These are phyloP conservation scores for Exocentrus adspersus DNA, from an alignment of 2,888 invertebrate genomes.

Conservation along the genomic window DNA sequence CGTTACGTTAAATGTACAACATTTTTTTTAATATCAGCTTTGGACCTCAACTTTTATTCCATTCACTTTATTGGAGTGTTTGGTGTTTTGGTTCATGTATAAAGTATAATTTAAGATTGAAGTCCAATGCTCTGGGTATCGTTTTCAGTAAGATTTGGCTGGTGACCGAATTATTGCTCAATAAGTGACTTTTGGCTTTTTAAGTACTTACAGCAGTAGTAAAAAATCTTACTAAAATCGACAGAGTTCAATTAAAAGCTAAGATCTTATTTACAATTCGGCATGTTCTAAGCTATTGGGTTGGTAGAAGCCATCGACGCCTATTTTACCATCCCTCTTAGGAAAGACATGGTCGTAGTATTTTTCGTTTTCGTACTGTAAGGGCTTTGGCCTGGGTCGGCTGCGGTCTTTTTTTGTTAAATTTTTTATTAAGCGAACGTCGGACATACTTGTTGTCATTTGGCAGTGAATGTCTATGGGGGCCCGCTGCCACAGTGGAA, in stretches of 20 bases:
- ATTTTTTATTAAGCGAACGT: slow-evolving; percentile 49
- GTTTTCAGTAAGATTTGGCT: slow-evolving; percentile 18
- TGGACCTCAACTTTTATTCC: not conserved
- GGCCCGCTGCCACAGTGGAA: slow-evolving; percentile 49
- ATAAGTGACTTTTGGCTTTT: too few species aligned
- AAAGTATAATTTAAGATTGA: not conserved
- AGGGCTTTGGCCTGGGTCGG: slow-evolving; percentile 67
- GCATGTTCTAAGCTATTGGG: slow-evolving; percentile 60
- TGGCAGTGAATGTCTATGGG: slow-evolving; percentile 49
- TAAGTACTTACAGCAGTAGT: too few species aligned
- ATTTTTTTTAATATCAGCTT: slow-evolving; percentile 5
- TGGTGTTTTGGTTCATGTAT: not conserved
- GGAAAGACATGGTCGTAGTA: slow-evolving; percentile 73
- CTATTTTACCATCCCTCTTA: slow-evolving; percentile 50
- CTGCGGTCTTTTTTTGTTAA: slow-evolving; percentile 54
- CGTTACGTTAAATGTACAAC: slow-evolving; percentile 30
- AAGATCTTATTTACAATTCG: slow-evolving; percentile 59
- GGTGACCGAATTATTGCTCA: too few species aligned
- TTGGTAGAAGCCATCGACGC: slow-evolving; percentile 58
- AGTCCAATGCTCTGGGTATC: slow-evolving; percentile 12
- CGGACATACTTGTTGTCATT: slow-evolving; percentile 49
- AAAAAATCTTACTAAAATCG: slow-evolving; percentile 22
- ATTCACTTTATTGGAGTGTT: not conserved
- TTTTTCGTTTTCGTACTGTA: slow-evolving; percentile 70
- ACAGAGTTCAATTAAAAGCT: not conserved